Percentiles rank a stretch among this genome's conserved stretches.
These are phyloP conservation scores for Eptatretus atami DNA, from an alignment of 2,797 vertebrate genomes.

Conservation along the genomic window DNA sequence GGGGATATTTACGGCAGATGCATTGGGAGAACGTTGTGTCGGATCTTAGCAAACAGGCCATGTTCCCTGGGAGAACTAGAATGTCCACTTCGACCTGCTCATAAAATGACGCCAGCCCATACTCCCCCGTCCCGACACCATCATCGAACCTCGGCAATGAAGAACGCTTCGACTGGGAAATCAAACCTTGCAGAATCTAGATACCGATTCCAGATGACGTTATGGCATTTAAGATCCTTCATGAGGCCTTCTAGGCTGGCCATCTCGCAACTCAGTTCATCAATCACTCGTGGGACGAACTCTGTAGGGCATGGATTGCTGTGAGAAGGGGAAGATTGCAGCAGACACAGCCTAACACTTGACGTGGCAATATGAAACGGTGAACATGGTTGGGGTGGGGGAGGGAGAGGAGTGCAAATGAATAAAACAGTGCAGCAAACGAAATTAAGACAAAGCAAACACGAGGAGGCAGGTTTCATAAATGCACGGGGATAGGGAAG, in stretches of 20 bases:
- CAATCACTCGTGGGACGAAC: conserved; percentile 45
- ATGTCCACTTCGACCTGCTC: too few species aligned
- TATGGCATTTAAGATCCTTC: conserved; percentile 99
- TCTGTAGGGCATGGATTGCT: conserved; percentile 31
- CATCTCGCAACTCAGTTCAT: conserved; percentile 96
- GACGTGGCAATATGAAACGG: conserved; percentile 6
- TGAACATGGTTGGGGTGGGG: neutral
- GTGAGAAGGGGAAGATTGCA: conserved; percentile 10
- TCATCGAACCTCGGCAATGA: too few species aligned
- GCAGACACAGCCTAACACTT: neutral
- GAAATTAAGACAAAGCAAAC: conserved; percentile 9
- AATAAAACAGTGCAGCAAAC: conserved; percentile 7
- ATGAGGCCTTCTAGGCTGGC: conserved; percentile 94
- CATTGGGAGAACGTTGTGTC: too few species aligned
- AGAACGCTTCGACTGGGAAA: too few species aligned
- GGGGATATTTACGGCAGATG: too few species aligned
- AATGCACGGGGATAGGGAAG: too few species aligned
- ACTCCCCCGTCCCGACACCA: too few species aligned
- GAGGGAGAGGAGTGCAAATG: conserved; percentile 1
- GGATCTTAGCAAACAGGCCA: too few species aligned
- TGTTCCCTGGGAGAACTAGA: too few species aligned
- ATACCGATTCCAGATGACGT: conserved; percentile 15
- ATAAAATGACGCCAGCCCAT: too few species aligned
- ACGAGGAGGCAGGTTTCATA: too few species aligned
- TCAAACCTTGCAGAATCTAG: too few species aligned